Base-by-base conservation (phyloP, 2,888 invertebrate species). In the Alloplasta piceator region DNA sequence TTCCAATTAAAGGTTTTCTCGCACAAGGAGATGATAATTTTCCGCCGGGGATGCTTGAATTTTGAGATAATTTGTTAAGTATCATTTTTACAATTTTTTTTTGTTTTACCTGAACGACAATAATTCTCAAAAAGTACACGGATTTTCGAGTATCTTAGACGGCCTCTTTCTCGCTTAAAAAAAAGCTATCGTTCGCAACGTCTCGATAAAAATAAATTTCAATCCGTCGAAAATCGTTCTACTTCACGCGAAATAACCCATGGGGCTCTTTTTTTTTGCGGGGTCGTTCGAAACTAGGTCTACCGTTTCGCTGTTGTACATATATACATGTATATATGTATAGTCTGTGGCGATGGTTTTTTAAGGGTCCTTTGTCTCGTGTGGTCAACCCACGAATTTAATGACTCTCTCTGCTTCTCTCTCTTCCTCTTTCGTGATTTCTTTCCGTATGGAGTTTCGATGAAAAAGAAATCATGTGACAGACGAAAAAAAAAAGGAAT, bases 341-440 rank as follows among this genome's bases (percentile, higher is more conserved):
- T 50, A 6, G 52, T 52, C 39, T 10, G 38, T 52, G 14, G 38
- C 39, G 10, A 41, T 52, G 16, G 9, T 36, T 12, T 63, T 73
- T 46, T 63, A 67, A 46, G 72, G 73, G 73, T 50, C 63, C 56
- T 73, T 63, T 43, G 68, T 78, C 48, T 7, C 50, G 41, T 43
- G 71, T 60, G 82, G 71, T 63, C 67, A 71, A 82, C 64, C 80
- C 63, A 74, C 41, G 46, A 77, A 75, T 80, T 80, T 71, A 77
- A 79, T 68, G 61, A 46, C 41, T 16, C 56, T 61, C 43, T 43
- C 61, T 60, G 43, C 36, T 36, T 9, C 66, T 39, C 52, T 26
- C 26, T 3, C 26, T 26, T 26, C 26, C 26, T 26, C 26, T 46
- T 55, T 56, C 41, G 38, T 38, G n/a, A 63, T 12, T 60, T 58